These are phyloP conservation scores for Meriones unguiculatus DNA, from an alignment of 2,113 vertebrate species.

Conservation along the genomic window DNA sequence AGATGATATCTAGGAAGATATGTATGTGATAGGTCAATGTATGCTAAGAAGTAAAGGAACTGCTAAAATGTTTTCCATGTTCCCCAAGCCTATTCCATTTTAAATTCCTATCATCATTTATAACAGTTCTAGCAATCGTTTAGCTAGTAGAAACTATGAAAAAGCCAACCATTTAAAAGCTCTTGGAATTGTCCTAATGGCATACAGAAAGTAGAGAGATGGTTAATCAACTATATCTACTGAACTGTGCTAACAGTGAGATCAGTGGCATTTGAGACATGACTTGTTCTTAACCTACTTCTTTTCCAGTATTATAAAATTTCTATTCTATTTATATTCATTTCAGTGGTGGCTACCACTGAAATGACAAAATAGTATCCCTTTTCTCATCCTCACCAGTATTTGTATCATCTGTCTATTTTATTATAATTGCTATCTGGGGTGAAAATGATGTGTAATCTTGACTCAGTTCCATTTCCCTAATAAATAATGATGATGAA, in stretches of 20 bases:
- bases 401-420: not conserved
- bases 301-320: not conserved
- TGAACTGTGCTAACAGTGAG: not conserved
- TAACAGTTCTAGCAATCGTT: not conserved
- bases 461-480: not conserved
- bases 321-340: no score
- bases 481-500: not conserved
- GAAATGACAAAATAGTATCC: not conserved
- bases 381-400: not conserved
- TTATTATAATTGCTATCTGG: not conserved
- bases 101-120: not conserved
- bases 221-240: not conserved
- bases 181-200: not conserved
- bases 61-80: not conserved
- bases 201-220: not conserved
- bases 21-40: not conserved
- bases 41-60: not conserved
- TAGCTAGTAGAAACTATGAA: not conserved
- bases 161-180: not conserved
- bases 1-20: slow-evolving; percentile 1
- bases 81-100: not conserved
- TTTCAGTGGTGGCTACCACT: not conserved
- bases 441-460: not conserved
- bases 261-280: not conserved
- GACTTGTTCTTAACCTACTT: not conserved